Base-by-base conservation (phyloP, 2,113 vertebrate genomes). In the Lepus europaeus region DNA sequence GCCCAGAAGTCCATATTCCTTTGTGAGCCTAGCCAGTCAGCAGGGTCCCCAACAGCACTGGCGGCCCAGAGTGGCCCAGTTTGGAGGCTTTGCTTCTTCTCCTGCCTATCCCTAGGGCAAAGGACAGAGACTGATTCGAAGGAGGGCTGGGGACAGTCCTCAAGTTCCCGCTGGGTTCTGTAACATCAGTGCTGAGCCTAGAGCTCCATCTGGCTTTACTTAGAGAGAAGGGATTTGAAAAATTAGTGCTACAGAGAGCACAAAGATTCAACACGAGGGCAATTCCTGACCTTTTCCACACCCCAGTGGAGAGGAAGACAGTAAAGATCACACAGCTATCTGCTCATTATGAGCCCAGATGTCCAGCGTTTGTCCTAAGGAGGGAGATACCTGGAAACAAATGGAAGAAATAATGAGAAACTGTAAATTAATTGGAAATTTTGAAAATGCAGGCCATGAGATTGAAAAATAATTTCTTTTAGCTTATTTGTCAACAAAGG, bases 161-260 rank as follows among this genome's bases (percentile, higher is more conserved):
- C 69, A 22, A n/a, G 13, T 56, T 27, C 33, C 22, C 69, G 91
- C 36, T 88, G 77, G 76, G 64, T n/a, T 76, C 64, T 76, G 23
- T 51, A 66, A 76, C 94, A 49, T 51, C 70, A 85, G 20, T 88
- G 49, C 78, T 81, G 66, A 94, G 29, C 72, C 53, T 84, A 96
- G 36, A 95, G 92, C 84, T 96, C 90, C 81, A 90, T 78, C 91
- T 95, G 96, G 73, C 89, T 97, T 94, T 80, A 39, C 25, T 81
- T 94, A 77, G 29, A 39, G 80, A 96, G 56, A 96, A 73, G 23
- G 29, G 64, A 63, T 77, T 73, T 72, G 63, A 89, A 93, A 95
- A 89, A 91, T 3, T 72, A 59, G 66, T 83, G 76, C 69, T 87
- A 4, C 76, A 72, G 66, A 70, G 72, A 90, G 23, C 63, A 49